Conservation (phyloP, 2,888 invertebrate species). For the Chymomyza caudatula region DNA sequence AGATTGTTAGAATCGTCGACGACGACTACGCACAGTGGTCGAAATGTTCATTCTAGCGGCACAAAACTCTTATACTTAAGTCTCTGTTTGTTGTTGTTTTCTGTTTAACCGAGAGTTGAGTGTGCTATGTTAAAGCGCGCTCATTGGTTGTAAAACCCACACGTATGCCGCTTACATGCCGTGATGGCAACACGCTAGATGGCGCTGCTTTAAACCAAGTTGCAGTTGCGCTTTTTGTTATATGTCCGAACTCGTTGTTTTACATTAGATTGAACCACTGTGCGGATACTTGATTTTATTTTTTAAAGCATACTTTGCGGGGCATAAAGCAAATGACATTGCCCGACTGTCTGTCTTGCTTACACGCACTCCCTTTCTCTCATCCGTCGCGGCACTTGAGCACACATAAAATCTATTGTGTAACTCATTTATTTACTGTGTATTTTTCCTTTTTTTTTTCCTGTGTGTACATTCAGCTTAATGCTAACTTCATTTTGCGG, state of each 20-base stretch:
- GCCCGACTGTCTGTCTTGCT: background rate
- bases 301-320: slow-evolving; percentile 68
- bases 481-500: slow-evolving; percentile 14
- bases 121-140: no score
- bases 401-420: slow-evolving; percentile 30
- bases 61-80: no score
- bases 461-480: slow-evolving; percentile 9
- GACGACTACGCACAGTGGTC: background rate
- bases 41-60: no score
- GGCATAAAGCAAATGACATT: background rate
- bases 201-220: no score
- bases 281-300: slow-evolving; percentile 12
- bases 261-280: no score
- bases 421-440: slow-evolving; percentile 48
- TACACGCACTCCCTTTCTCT: background rate
- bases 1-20: slow-evolving; percentile 20
- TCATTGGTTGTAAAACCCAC: no score
- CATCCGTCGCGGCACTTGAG: background rate
- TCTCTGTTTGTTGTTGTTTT: no score
- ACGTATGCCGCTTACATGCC: no score
- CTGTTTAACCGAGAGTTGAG: no score
- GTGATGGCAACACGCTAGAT: no score
- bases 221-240: no score
- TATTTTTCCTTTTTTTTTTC: background rate
- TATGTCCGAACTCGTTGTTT: no score